phyloP scores from a whole-genome alignment of 2,113 vertebrate species.

The Nothoprocta perdicaria region DNA sequence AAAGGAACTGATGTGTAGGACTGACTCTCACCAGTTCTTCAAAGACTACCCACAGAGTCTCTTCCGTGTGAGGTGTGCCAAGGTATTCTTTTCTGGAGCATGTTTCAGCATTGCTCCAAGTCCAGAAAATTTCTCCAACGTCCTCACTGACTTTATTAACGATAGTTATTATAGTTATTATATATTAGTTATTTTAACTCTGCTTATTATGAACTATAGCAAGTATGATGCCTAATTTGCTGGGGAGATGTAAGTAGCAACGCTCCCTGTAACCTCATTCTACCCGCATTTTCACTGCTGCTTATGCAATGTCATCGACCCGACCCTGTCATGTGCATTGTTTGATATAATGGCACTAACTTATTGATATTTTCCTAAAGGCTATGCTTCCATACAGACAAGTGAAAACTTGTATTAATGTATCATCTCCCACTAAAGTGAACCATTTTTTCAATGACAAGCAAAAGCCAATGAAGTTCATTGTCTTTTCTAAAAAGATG shows the following conservation, averaged over 20 bases:
- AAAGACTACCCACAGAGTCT: background rate
- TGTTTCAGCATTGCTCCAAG: background rate
- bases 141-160: background rate
- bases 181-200: background rate
- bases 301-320: background rate
- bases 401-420: background rate
- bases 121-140: background rate
- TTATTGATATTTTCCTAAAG: background rate
- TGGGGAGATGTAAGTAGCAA: background rate
- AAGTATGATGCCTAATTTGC: background rate
- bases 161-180: background rate
- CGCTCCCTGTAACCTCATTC: background rate
- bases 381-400: background rate
- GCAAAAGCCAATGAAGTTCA: background rate
- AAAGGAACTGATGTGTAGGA: background rate
- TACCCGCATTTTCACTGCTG: background rate
- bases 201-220: background rate
- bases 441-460: background rate
- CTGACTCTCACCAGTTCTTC: conserved; percentile 22
- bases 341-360: background rate
- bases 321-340: background rate
- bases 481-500: conserved; percentile 19
- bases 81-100: background rate
- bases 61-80: background rate
- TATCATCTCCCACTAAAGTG: background rate